Percentiles rank a stretch among this genome's conserved stretches.
These are phyloP conservation scores for Myripristis jacobus DNA, from an alignment of 2,797 vertebrate species.

Conservation along the genomic window DNA sequence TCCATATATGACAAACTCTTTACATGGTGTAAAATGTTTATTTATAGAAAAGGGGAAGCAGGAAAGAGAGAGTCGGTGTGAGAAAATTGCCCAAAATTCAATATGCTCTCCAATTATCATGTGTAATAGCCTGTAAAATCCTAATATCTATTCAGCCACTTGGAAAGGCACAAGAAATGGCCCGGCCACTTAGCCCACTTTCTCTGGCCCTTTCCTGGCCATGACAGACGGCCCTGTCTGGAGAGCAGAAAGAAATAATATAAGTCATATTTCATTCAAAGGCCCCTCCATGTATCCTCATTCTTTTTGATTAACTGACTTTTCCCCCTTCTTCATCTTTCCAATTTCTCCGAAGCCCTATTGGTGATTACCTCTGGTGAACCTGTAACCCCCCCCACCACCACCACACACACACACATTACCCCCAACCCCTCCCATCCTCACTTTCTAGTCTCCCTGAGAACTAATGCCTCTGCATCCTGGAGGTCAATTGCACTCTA, in stretches of 20 bases:
- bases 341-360: constrained; percentile 66
- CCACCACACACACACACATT: no score
- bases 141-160: constrained; percentile 85
- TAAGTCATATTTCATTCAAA: constrained; percentile 84
- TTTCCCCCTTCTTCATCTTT: constrained; percentile 58
- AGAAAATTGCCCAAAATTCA: constrained; percentile 82
- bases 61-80: constrained; percentile 46
- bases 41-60: constrained; percentile 67
- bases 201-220: constrained; percentile 74
- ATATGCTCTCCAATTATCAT: constrained; percentile 86
- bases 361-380: constrained; percentile 74
- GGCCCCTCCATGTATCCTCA: constrained; percentile 75
- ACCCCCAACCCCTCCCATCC: background rate
- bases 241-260: constrained; percentile 80
- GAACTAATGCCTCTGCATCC: constrained; percentile 31
- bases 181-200: constrained; percentile 84
- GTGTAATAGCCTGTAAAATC: constrained; percentile 89
- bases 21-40: constrained; percentile 76
- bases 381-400: constrained; percentile 45
- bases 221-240: constrained; percentile 85
- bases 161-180: constrained; percentile 85
- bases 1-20: constrained; percentile 50
- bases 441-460: background rate
- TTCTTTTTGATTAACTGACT: constrained; percentile 78
- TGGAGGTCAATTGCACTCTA: constrained; percentile 41